phyloP scores from a whole-genome alignment of 1,140 invertebrate genomes.

The Cyclina sinensis region DNA sequence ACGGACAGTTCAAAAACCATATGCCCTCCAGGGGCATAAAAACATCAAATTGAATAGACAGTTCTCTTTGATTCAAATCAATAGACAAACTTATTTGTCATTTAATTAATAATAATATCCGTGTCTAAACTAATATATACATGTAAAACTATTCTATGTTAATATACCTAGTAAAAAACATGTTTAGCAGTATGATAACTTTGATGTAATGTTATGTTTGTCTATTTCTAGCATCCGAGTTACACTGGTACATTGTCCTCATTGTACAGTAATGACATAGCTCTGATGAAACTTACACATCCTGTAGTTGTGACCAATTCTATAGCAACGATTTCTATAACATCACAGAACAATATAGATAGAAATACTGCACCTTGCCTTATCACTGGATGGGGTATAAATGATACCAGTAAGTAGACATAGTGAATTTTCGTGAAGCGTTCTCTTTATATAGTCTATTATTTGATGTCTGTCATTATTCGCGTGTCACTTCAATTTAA shows the following conservation, averaged over 20 bases:
- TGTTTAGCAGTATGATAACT: not conserved
- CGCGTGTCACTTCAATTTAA: too few relatives aligned
- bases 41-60: too few relatives aligned
- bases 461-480: too few relatives aligned
- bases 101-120: not conserved
- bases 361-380: not conserved
- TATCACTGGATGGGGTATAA: constrained; percentile 48
- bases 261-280: constrained; percentile 48
- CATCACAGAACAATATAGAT: not conserved
- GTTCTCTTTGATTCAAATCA: too few relatives aligned
- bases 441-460: not conserved
- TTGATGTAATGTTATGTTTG: too few relatives aligned
- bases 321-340: not conserved
- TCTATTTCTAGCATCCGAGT: constrained; percentile 35
- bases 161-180: not conserved
- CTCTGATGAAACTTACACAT: constrained; percentile 2
- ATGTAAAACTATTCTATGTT: not conserved
- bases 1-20: too few relatives aligned
- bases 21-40: too few relatives aligned
- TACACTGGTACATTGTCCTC: constrained; percentile 34
- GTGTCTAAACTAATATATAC: not conserved
- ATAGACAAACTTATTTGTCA: not conserved
- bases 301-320: not conserved
- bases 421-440: too few relatives aligned
- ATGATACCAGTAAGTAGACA: constrained; percentile 13